These are phyloP conservation scores for Panopea generosa DNA, from an alignment of 2,888 invertebrate genomes.

Conservation along the genomic window DNA sequence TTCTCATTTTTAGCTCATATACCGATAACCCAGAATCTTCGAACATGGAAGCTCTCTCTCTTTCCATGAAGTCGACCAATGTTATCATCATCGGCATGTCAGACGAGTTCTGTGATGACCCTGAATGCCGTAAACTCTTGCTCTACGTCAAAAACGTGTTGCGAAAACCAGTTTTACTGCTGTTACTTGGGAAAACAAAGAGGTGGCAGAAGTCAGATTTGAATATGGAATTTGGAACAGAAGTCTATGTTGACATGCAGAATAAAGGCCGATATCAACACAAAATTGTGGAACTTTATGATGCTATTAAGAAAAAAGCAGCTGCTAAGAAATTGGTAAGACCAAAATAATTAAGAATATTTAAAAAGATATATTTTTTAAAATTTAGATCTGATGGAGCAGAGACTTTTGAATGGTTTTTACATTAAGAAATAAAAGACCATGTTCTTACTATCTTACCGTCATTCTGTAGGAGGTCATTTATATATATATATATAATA, in stretches of 20 bases:
- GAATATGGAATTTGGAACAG: constrained; percentile 69
- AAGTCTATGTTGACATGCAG: constrained; percentile 81
- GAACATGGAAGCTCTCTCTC: constrained; percentile 75
- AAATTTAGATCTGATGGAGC: no score
- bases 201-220: constrained; percentile 78
- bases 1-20: constrained; percentile 70
- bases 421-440: no score
- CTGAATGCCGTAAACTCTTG: constrained; percentile 74
- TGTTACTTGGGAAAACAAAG: constrained; percentile 75
- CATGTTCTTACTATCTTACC: no score
- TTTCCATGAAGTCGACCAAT: constrained; percentile 77
- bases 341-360: no score
- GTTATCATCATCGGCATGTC: constrained; percentile 81
- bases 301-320: constrained; percentile 68
- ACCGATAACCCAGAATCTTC: constrained; percentile 74
- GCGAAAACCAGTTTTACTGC: constrained; percentile 74
- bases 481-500: no score
- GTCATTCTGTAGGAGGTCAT: no score
- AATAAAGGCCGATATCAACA: constrained; percentile 70
- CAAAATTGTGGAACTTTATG: constrained; percentile 77
- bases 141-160: constrained; percentile 77
- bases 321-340: constrained; percentile 55
- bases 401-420: no score
- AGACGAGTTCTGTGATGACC: constrained; percentile 77
- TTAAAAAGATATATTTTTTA: no score